Evolutionary conservation across 2,113 vertebrate species (phyloP), one percentile per base, ranked within the genome.

Genomic region (Elephantulus edwardii): DNA sequence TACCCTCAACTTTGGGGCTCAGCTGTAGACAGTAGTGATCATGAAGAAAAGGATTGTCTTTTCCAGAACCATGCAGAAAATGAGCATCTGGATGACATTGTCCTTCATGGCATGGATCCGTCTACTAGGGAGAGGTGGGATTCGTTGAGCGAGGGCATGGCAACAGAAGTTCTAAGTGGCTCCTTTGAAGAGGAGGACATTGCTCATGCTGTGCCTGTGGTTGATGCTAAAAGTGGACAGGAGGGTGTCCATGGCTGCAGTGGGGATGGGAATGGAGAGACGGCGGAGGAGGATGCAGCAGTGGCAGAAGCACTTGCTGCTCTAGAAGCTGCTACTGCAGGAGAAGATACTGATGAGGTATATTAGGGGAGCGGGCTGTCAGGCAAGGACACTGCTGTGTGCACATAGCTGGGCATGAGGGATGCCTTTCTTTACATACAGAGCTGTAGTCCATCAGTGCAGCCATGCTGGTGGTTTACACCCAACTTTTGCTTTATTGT

Each of bases 301-400:
- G 98, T 99, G 86, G 99, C 98, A 0, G 99, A 98, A 95, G 99
- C 99, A 30, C 98, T 99, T 0, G 99, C 99, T 0, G 99, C 98
- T 2, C 78, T 99, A 70, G 99, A 99, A 94, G 99, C 98, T 24
- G 99, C 99, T 54, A 99, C 99, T 0, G 99, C 98, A 0, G 99
- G 98, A 30, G 99, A 99, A 97, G 97, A 98, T 1, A 6, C 92
- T 50, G 97, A 97, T 1, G 95, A 94, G 0, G 97, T 98, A 0
- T 98, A 98, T 16, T 97, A 98, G 93, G 44, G 40, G 74, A 46
- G 20, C 11, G 20, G 1, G 1, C 6, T 12, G 60, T 20, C 22
- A 12, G 68, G 64, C 40, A 4, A 5, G 22, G 5, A 22, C 35
- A 84, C 50, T 0, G 33, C 64, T 24, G 62, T 13, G 2, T 46